phyloP scores from a whole-genome alignment of 2,113 vertebrate genomes.

The Melospiza melodia region DNA sequence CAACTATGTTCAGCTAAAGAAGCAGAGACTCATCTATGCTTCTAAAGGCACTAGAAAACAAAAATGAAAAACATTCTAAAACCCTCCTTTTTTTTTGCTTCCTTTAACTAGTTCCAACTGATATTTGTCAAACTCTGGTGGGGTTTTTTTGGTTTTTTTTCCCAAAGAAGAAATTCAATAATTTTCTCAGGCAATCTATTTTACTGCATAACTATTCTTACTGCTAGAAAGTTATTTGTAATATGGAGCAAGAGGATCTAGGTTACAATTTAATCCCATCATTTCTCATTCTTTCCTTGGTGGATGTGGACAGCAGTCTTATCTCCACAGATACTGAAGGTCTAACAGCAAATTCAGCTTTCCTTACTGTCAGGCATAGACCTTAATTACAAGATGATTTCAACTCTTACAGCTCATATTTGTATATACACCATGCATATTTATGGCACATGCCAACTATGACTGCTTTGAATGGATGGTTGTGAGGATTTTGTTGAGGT shows the following conservation, averaged over 20 bases:
- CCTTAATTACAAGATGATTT: slow-evolving; percentile 45
- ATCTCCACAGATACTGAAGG: not conserved
- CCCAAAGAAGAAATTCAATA: not conserved
- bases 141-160: not conserved
- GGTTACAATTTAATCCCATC: not conserved
- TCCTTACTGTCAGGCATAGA: not conserved
- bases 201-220: not conserved
- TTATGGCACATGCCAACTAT: slow-evolving; percentile 11
- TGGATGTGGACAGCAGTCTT: not conserved
- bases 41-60: not conserved
- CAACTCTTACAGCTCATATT: slow-evolving; percentile 17
- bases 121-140: not conserved
- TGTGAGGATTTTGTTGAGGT: slow-evolving; percentile 17
- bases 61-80: not conserved
- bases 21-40: not conserved
- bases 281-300: not conserved
- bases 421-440: not conserved
- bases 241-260: not conserved
- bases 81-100: not conserved
- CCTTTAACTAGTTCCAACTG: not conserved
- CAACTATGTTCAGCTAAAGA: not conserved
- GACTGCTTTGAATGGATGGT: slow-evolving; percentile 20
- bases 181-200: not conserved
- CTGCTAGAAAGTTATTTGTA: not conserved
- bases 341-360: slow-evolving; percentile 26